Percentiles rank a stretch among this genome's conserved stretches.
These are phyloP conservation scores for Bucorvus abyssinicus DNA, from an alignment of 2,797 vertebrate genomes.

Conservation along the genomic window DNA sequence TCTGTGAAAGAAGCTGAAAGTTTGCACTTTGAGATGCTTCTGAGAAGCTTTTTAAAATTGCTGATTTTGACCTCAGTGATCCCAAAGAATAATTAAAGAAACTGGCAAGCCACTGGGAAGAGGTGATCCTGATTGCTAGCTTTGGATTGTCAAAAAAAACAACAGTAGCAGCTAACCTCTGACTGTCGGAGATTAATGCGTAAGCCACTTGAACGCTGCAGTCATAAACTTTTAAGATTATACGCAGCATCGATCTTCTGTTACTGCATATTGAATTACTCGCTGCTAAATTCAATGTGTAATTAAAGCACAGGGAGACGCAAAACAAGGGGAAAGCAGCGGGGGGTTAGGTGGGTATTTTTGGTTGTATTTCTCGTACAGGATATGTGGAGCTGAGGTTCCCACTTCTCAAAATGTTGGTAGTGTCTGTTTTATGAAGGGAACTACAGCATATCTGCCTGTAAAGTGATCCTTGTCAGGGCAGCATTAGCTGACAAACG, in stretches of 20 bases:
- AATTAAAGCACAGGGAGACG: constrained; percentile 13
- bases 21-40: background rate
- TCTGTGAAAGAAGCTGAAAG: background rate
- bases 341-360: background rate
- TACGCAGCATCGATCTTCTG: constrained; percentile 45
- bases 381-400: background rate
- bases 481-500: background rate
- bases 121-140: background rate
- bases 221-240: constrained; percentile 51
- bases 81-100: constrained; percentile 38
- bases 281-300: constrained; percentile 9
- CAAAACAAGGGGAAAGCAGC: background rate
- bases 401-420: background rate
- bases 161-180: constrained; percentile 26
- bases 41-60: constrained; percentile 13
- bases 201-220: constrained; percentile 33
- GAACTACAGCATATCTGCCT: background rate
- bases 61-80: constrained; percentile 37
- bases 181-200: constrained; percentile 23
- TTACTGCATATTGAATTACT: constrained; percentile 32
- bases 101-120: background rate
- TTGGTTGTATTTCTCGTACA: background rate
- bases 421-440: background rate
- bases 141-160: background rate
- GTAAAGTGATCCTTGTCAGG: background rate